Base-by-base conservation (phyloP, 2,113 vertebrate species). In the Eupsittula cactorum region DNA sequence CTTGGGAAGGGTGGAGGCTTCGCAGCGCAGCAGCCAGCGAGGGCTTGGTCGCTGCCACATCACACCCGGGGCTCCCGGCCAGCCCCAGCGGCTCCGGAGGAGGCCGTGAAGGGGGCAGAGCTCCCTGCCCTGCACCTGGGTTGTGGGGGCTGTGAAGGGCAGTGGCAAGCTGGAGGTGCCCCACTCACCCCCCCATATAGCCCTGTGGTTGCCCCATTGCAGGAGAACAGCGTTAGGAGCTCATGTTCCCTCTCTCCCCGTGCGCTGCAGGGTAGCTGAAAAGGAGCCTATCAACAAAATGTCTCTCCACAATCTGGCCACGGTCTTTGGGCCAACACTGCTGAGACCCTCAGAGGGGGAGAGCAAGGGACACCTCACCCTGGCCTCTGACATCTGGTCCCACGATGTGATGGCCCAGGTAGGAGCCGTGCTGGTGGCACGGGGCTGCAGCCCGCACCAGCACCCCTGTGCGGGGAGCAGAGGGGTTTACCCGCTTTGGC, bases 371-470 rank as follows among this genome's bases (percentile, higher is more conserved):
- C 98, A 99, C 90, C 98, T 99, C 98, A 99, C 98, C 7, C 98
- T 99, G 18, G 99, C 99, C 35, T 99, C 99, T 0, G 99, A 99
- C 98, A 99, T 99, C 98, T 99, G 99, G 99, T 99, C 99, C 80
- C 99, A 99, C 2, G 99, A 99, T 27, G 99, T 99, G 95, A 99
- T 99, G 99, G 99, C 99, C 28, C 99, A 99, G 99, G 99, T 99
- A 97, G 79, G 60, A 63, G 52, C 70, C 0, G 3, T 50, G 47
- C 53, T 24, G 74, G 79, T 46, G n/a, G 74, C 0, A 5, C 6
- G 31, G 47, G 37, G 59, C 29, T 0, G 2, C 41, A 49, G 28
- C 47, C 47, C 4, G 0, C 4, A 2, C 55, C 59, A 23, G 28
- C 62, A 53, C 13, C 41, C 12, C 14, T 16, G 29, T 31, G 25